phyloP scores from a whole-genome alignment of 2,113 vertebrate genomes.

The Rynchops niger region DNA sequence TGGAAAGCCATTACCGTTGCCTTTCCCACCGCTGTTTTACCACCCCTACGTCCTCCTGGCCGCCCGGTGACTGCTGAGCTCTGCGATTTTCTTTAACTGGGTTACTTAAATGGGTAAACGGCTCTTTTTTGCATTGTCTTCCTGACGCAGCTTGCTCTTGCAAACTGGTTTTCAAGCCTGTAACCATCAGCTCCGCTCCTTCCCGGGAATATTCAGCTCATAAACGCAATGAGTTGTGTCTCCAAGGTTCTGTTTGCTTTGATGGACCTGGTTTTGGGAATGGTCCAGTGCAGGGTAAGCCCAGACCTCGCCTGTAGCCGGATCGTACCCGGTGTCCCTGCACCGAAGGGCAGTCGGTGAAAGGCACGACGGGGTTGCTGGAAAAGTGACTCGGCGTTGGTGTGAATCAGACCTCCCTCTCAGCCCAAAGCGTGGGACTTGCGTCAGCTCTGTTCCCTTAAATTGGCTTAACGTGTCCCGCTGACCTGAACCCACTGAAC shows the following conservation, averaged over 20 bases:
- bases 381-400: accelerated
- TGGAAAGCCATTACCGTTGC: background rate
- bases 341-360: accelerated
- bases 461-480: background rate
- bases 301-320: background rate
- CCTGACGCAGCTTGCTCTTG: background rate
- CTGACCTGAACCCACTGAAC: background rate
- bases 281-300: background rate
- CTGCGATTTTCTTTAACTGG: background rate
- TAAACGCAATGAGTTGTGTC: background rate
- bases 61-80: background rate
- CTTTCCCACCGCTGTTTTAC: background rate
- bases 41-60: background rate
- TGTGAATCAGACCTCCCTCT: slow-evolving; percentile 16
- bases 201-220: background rate
- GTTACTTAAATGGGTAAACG: too few species aligned
- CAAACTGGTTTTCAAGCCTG: background rate
- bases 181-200: background rate
- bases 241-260: background rate
- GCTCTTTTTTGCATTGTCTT: background rate
- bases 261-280: background rate
- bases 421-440: background rate
- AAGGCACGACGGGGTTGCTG: background rate
- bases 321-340: background rate
- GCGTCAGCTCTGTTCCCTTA: slow-evolving; percentile 30